Conservation (phyloP, 2,113 vertebrate species). For the Xyrauchen texanus region DNA sequence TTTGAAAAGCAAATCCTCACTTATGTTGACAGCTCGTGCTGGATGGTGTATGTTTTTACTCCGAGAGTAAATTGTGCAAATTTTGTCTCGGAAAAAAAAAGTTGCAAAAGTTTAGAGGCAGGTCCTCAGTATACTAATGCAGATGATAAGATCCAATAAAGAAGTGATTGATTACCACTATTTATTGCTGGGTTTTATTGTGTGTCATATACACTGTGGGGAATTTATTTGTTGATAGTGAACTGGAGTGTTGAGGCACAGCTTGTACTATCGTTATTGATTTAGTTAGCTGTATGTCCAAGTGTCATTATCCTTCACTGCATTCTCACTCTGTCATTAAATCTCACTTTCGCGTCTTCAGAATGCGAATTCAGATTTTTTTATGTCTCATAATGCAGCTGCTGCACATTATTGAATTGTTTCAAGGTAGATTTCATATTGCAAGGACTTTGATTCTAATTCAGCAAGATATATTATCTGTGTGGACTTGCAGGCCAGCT, state of each 20-base stretch:
- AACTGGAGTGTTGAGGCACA: conserved; percentile 53
- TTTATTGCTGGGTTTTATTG: conserved; percentile 53
- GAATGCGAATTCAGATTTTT: conserved; percentile 28
- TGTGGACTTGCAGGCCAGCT: conserved; percentile 60
- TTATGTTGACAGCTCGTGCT: conserved; percentile 37
- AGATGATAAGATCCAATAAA: conserved; percentile 48
- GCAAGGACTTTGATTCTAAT: conserved; percentile 65
- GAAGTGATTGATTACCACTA: conserved; percentile 55
- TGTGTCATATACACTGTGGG: conserved; percentile 44
- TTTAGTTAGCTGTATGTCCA: conserved; percentile 67
- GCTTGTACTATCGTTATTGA: conserved; percentile 69
- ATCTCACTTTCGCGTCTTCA: conserved; percentile 61
- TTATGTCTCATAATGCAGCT: conserved; percentile 61
- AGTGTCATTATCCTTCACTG: conserved; percentile 65
- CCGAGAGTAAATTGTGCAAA: conserved; percentile 41
- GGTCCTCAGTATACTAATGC: conserved; percentile 29
- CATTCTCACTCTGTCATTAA: conserved; percentile 61
- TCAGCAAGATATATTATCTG: conserved; percentile 73
- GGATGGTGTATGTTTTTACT: conserved; percentile 37
- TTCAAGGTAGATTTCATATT: conserved; percentile 65
- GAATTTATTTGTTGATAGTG: conserved; percentile 60
- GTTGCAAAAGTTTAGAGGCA: conserved; percentile 37
- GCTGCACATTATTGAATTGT: conserved; percentile 63
- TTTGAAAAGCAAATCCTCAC: conserved; percentile 65
- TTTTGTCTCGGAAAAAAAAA: conserved; percentile 20